These are phyloP conservation scores for Amblyjoppa proteus DNA, from an alignment of 2,888 invertebrate genomes.

Conservation along the genomic window DNA sequence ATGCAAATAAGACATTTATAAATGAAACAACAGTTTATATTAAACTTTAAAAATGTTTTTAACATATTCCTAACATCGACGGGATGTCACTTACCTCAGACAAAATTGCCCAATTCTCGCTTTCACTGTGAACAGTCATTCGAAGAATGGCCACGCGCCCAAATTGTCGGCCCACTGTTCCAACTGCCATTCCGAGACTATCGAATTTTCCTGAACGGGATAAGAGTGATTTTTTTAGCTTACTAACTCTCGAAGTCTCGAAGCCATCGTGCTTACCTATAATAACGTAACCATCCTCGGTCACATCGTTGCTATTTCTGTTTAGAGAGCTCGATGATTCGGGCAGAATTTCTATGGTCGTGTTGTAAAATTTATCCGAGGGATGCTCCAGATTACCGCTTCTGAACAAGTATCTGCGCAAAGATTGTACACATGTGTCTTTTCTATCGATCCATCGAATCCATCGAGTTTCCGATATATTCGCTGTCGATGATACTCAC, in stretches of 20 bases:
- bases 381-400: constrained; percentile 97
- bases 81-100: constrained; percentile 91
- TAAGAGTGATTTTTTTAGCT: background rate
- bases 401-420: constrained; percentile 91
- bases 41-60: constrained; percentile 5
- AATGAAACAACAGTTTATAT: no score
- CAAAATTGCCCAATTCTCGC: constrained; percentile 95
- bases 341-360: constrained; percentile 93
- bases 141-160: constrained; percentile 91
- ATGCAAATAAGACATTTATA: no score
- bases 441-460: background rate
- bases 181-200: constrained; percentile 92
- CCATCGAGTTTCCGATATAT: background rate
- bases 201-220: constrained; percentile 89
- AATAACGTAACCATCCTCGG: constrained; percentile 89
- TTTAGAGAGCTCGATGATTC: constrained; percentile 84
- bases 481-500: constrained; percentile 83
- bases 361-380: constrained; percentile 94
- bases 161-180: constrained; percentile 88
- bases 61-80: background rate
- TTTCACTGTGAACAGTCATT: constrained; percentile 92
- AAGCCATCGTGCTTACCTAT: constrained; percentile 88
- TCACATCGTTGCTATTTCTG: constrained; percentile 87
- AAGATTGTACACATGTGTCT: background rate
- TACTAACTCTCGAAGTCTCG: background rate